These are phyloP conservation scores for Macrosoma leucophasiata DNA, from an alignment of 2,888 invertebrate species.

Conservation along the genomic window DNA sequence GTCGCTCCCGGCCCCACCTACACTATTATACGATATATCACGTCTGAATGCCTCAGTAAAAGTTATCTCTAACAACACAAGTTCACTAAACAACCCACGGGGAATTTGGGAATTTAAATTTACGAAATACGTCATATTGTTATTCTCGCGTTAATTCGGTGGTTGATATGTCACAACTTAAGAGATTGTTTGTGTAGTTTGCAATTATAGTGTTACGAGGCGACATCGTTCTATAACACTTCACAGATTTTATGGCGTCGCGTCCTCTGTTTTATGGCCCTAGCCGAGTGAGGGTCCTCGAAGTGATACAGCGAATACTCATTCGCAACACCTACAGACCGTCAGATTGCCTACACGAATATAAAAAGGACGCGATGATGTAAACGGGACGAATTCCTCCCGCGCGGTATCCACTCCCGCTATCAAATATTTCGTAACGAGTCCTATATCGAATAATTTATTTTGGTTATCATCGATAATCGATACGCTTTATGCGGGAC, in stretches of 20 bases:
- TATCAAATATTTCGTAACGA: slow-evolving; percentile 46
- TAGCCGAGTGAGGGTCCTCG: slow-evolving; percentile 45
- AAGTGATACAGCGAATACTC: slow-evolving; percentile 41
- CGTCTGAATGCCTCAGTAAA: too few relatives aligned
- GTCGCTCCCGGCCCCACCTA: slow-evolving; percentile 19
- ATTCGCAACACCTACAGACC: slow-evolving; percentile 34
- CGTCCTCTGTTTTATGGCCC: slow-evolving; percentile 57
- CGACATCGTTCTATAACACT: too few relatives aligned
- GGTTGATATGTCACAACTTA: too few relatives aligned
- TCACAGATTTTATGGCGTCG: slow-evolving; percentile 56
- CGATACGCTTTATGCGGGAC: too few relatives aligned
- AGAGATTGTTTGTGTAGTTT: slow-evolving; percentile 25
- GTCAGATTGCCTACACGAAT: slow-evolving; percentile 33
- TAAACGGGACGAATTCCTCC: slow-evolving; percentile 1
- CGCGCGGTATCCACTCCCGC: slow-evolving; percentile 35
- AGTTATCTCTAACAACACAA: too few relatives aligned
- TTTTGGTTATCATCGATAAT: slow-evolving; percentile 48
- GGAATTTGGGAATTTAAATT: too few relatives aligned
- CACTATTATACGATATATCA: slow-evolving; percentile 19
- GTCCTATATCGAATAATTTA: slow-evolving; percentile 54
- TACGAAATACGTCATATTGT: too few relatives aligned
- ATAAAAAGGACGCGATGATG: too few relatives aligned
- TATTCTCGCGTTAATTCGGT: too few relatives aligned
- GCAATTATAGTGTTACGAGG: slow-evolving; percentile 36
- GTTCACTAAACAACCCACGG: too few relatives aligned